Evolutionary conservation across 2,797 vertebrate genomes (phyloP).

Genomic region (Pelodytes ibericus): DNA sequence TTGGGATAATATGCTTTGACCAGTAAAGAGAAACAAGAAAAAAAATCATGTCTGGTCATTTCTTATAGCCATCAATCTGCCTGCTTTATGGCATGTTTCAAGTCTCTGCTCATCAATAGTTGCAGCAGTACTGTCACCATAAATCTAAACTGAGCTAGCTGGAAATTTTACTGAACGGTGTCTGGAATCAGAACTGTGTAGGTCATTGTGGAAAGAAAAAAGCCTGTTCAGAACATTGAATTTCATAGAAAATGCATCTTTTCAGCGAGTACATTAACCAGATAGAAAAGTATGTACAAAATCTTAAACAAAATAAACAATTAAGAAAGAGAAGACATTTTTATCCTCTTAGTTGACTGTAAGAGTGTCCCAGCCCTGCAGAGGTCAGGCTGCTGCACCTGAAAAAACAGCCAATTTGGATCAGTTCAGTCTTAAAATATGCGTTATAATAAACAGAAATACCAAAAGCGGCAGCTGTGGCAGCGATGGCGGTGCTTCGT

Average conservation of each 20-base stretch:
- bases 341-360: constrained; percentile 23
- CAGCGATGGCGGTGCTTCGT: constrained; percentile 14
- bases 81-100: too few species aligned
- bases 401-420: constrained; percentile 18
- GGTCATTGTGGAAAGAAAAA: not conserved
- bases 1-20: too few species aligned
- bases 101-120: too few species aligned
- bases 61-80: too few species aligned
- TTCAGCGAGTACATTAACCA: constrained; percentile 34
- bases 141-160: too few species aligned
- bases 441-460: constrained; percentile 53
- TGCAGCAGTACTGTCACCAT: too few species aligned
- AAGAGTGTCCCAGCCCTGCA: constrained; percentile 9
- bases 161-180: too few species aligned
- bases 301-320: constrained; percentile 35
- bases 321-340: constrained; percentile 21
- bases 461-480: constrained; percentile 51
- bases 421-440: constrained; percentile 62
- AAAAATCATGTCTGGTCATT: too few species aligned
- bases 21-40: too few species aligned
- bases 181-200: not conserved
- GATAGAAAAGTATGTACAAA: constrained; percentile 35
- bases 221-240: not conserved
- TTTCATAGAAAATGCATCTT: constrained; percentile 25
- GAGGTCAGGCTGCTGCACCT: constrained; percentile 23